Evolutionary conservation across 2,888 invertebrate species (phyloP), one percentile per base, ranked within the genome.

Genomic region (Calameuta idolon): DNA sequence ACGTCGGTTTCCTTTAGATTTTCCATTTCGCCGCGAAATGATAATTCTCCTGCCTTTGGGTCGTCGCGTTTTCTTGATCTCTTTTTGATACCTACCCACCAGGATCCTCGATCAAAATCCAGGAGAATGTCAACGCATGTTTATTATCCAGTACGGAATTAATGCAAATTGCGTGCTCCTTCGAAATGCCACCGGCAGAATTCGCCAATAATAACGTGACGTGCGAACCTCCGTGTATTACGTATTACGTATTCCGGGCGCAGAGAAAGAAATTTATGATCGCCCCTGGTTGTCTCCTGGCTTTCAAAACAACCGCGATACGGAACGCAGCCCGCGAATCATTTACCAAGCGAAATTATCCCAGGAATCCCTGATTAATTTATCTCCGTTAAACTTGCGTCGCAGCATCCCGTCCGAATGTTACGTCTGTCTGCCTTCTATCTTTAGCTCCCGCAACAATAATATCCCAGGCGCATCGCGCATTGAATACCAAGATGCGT

Each of bases 231-330:
- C 15, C 40, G 40, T 15, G 40, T 40, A 40, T 40, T 40, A 40
- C 15, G 40, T 78, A 81, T 82, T 81, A 82, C 76, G 80, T 82
- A 82, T 82, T 79, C 81, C 77, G 79, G 79, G 79, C 78, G 77
- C 77, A 79, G 76, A 81, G 79, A 81, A 80, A 79, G 77, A 78
- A 81, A 33, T 81, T 82, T 79, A 79, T 77, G 77, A 77, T 55
- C 77, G 79, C 77, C 75, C 79, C 82, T 79, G 78, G 77, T 30
- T 69, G 31, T 33, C 69, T 69, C 69, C 30, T 33, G 69, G 12
- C 69, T 31, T 33, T 30, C 69, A 33, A 30, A 33, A 69, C 69
- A 33, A 33, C 69, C 69, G 30, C 69, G 69, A 30, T 30, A 30
- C 69, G 4, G 12, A n/a, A 4, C 69, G 30, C 33, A 1, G 31